Percentiles rank a stretch among this genome's conserved stretches.
These are phyloP conservation scores for Theristus sp. DNA, from an alignment of 2,888 invertebrate genomes.

Conservation along the genomic window DNA sequence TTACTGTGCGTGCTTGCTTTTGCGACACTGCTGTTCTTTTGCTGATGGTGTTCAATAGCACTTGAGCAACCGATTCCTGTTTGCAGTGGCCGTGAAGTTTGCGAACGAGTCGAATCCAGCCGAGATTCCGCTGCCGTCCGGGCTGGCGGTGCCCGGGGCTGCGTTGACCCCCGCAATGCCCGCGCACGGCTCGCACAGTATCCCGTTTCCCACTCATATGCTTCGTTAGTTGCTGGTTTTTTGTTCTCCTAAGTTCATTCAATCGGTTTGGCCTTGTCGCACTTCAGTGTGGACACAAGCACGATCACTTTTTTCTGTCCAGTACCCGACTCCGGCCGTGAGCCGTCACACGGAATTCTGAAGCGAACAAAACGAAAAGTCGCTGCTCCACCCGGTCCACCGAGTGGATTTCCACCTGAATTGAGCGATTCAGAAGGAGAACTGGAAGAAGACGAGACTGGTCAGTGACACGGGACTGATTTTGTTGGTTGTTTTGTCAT, in stretches of 20 bases:
- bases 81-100: conserved; percentile 16
- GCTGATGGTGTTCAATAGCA: not conserved
- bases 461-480: no score
- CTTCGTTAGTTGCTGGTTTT: not conserved
- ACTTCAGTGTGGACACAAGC: not conserved
- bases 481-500: no score
- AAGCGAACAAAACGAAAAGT: not conserved
- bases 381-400: conserved; percentile 7
- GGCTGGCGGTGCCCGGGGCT: conserved; percentile 3
- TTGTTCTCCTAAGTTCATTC: not conserved
- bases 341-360: conserved; percentile 2
- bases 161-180: conserved; percentile 1
- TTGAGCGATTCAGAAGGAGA: conserved; percentile 2
- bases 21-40: not conserved
- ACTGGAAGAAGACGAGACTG: not conserved
- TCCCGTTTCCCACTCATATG: conserved; percentile 1
- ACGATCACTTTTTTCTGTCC: not conserved
- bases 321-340: no score
- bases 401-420: conserved; percentile 5
- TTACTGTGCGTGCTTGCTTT: conserved; percentile 10
- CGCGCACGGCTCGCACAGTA: not conserved
- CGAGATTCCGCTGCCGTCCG: conserved; percentile 17
- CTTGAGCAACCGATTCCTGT: no score
- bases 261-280: not conserved
- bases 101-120: conserved; percentile 13